Base-by-base conservation (phyloP, 2,888 invertebrate genomes). In the Leptothorax acervorum region DNA sequence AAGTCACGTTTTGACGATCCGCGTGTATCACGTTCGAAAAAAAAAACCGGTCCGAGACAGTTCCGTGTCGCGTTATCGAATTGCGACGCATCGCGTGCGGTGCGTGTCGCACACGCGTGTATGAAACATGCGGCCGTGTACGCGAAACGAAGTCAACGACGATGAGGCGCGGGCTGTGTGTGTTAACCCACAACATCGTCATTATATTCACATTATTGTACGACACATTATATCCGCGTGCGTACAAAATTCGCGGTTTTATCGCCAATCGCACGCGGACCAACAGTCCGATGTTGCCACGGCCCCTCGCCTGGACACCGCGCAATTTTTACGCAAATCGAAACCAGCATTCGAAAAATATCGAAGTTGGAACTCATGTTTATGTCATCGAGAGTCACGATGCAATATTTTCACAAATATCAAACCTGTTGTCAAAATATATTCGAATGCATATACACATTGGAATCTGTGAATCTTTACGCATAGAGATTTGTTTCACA, bases 131-230 rank as follows among this genome's bases (percentile, higher is more conserved):
- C 83, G 15, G 71, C 23, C 79, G 74, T 45, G 48, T 74, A 63
- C 71, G 11, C 84, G 83, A 85, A 83, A 53, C 83, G 71, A 84
- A 86, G 63, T 51, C 82, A 57, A 57, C 60, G 53, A 63, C 84
- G 62, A 55, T 42, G 63, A 53, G 60, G 63, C 62, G 57, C 60
- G 48, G 82, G 86, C 86, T 23, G 23, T 23, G 23, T 23, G 23
- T 83, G 75, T 89, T 87, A 87, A 85, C 88, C 85, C 88, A 86
- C 89, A 86, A 89, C 88, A 85, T 88, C 89, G 89, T 90, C 92
- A 92, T 92, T 92, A 92, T 92, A 90, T 90, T 92, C 90, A 88
- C 92, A 92, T 92, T 92, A 92, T 89, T 85, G 84, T 85, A 39
- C 18, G 39, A 15, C 18, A 76, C 81, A 81, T 73, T 82, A 23